Percentiles rank a stretch among this genome's conserved stretches.
These are phyloP conservation scores for Sinocyclocheilus maitianheensis DNA, from an alignment of 2,113 vertebrate species.

Conservation along the genomic window DNA sequence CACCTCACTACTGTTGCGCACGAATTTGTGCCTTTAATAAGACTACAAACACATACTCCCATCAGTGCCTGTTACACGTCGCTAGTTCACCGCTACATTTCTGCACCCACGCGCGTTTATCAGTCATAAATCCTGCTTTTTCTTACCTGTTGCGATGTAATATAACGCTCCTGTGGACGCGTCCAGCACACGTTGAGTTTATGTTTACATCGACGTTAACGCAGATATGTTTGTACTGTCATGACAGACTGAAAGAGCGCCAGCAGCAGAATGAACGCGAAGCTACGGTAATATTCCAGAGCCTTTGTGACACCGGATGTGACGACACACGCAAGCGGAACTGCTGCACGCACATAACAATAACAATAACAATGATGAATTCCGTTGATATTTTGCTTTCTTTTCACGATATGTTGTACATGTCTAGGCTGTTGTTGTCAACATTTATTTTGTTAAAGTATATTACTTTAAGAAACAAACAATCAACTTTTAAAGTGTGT, in stretches of 20 bases:
- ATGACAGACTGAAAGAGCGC: background rate
- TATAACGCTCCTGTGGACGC: background rate
- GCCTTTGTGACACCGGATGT: background rate
- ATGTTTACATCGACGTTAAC: background rate
- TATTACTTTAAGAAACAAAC: background rate
- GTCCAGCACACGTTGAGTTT: background rate
- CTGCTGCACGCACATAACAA: background rate
- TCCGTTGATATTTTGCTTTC: background rate
- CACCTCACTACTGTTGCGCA: background rate
- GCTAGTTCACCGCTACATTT: background rate
- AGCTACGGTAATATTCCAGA: conserved; percentile 31
- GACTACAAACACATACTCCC: background rate
- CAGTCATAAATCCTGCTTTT: background rate
- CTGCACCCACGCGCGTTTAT: background rate
- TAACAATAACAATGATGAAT: background rate
- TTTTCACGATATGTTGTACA: background rate
- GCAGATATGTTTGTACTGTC: background rate
- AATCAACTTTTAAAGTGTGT: background rate
- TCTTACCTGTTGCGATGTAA: conserved; percentile 19
- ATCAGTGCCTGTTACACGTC: background rate
- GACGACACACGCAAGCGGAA: background rate
- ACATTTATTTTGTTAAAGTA: background rate
- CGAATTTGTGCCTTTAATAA: background rate
- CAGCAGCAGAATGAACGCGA: conserved; percentile 7
- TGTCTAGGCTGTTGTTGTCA: background rate